Evolutionary conservation across 2,888 invertebrate genomes (phyloP).

Genomic region (Hartigia nigra): DNA sequence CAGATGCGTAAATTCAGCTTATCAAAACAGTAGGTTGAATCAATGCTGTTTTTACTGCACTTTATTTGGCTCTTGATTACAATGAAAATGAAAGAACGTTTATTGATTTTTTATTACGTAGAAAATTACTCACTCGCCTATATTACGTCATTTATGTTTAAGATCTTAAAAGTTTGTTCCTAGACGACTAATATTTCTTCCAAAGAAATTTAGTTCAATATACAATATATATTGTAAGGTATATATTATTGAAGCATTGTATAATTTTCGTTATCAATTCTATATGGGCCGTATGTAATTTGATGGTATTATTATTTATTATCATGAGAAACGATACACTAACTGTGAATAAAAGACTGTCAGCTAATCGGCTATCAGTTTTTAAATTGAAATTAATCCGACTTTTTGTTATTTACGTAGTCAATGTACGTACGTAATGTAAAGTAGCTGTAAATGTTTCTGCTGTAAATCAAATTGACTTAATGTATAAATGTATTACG

Average conservation of each 20-base stretch:
- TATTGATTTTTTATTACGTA: background rate
- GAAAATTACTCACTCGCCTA: background rate
- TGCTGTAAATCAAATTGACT: conserved; percentile 40
- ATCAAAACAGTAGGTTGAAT: background rate
- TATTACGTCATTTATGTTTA: background rate
- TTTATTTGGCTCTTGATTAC: background rate
- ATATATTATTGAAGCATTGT: too few species aligned
- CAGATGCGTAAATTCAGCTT: background rate
- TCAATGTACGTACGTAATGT: conserved; percentile 31
- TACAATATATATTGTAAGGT: too few species aligned
- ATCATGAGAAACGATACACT: conserved; percentile 1
- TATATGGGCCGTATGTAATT: too few species aligned
- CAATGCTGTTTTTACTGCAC: background rate
- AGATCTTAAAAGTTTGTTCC: background rate
- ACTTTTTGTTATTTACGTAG: conserved; percentile 31
- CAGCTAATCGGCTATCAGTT: background rate
- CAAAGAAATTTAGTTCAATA: background rate
- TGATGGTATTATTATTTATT: conserved; percentile 14
- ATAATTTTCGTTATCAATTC: too few species aligned
- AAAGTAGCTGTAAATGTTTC: conserved; percentile 30
- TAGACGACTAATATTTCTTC: background rate
- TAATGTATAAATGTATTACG: conserved; percentile 39
- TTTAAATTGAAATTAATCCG: conserved; percentile 18
- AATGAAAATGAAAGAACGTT: background rate
- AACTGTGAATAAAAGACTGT: conserved; percentile 1